These are phyloP conservation scores for Danio choprae DNA, from an alignment of 2,797 vertebrate genomes.

Conservation along the genomic window DNA sequence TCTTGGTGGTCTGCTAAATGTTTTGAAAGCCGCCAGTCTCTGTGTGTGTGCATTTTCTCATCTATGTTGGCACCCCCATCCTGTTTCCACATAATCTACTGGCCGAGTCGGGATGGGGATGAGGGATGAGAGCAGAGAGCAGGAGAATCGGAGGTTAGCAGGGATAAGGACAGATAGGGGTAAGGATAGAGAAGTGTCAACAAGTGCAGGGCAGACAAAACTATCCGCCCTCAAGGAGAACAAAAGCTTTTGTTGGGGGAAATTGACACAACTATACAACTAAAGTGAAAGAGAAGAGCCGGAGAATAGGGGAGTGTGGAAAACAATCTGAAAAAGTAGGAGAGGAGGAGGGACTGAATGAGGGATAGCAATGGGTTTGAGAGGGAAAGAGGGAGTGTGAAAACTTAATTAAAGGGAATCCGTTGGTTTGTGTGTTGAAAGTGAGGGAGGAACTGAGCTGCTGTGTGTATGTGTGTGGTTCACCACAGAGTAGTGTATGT, in stretches of 20 bases:
- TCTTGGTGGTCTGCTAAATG: conserved; percentile 33
- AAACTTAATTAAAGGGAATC: conserved; percentile 8
- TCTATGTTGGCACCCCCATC: conserved; percentile 59
- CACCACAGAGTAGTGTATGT: not conserved
- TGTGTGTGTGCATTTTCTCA: conserved; percentile 42
- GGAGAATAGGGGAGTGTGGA: conserved; percentile 6
- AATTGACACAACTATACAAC: conserved; percentile 69
- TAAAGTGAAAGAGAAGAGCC: conserved; percentile 65
- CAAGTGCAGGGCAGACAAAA: conserved; percentile 75
- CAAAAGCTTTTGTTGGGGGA: conserved; percentile 73
- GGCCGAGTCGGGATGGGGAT: conserved; percentile 50
- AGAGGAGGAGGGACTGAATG: conserved; percentile 12
- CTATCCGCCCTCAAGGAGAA: conserved; percentile 73
- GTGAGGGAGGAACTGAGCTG: conserved; percentile 16
- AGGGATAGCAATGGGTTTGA: conserved; percentile 1
- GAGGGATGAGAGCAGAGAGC: conserved; percentile 34
- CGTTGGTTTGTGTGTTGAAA: conserved; percentile 29
- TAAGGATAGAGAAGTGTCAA: conserved; percentile 50
- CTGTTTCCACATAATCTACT: conserved; percentile 49
- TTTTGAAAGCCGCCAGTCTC: conserved; percentile 18
- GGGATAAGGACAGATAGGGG: conserved; percentile 54
- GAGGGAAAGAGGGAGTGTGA: not conserved
- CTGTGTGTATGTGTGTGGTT: conserved; percentile 25
- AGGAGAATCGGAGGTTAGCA: conserved; percentile 47
- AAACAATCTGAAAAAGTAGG: conserved; percentile 34